Percentiles rank a stretch among this genome's conserved stretches.
phyloP scores from a whole-genome alignment of 2,797 vertebrate species.

The Sebastes iracundus region DNA sequence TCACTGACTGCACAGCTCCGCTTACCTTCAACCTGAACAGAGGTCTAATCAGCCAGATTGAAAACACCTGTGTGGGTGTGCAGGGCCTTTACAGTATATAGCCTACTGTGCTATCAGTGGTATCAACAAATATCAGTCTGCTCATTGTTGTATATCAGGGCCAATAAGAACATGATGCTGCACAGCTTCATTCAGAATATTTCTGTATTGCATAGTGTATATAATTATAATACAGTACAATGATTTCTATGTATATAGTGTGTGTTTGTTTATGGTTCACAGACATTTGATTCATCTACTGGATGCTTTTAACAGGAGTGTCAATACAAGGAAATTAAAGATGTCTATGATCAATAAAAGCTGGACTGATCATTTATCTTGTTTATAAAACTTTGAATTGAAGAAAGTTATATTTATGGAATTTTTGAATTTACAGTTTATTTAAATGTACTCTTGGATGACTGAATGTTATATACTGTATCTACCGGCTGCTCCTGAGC shows the following conservation, averaged over 20 bases:
- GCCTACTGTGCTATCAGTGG: not conserved
- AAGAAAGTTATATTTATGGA: not conserved
- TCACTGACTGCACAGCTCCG: not conserved
- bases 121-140: not conserved
- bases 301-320: not conserved
- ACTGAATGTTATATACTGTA: too few species aligned
- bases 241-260: not conserved
- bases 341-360: not conserved
- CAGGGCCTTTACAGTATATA: too few species aligned
- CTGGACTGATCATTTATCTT: not conserved
- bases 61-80: not conserved
- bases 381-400: not conserved
- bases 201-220: not conserved
- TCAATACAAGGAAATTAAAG: not conserved
- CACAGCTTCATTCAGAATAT: not conserved
- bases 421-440: too few species aligned
- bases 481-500: too few species aligned
- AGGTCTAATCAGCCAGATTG: not conserved
- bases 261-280: not conserved
- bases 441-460: too few species aligned
- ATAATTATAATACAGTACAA: not conserved
- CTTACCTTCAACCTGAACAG: not conserved
- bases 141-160: not conserved
- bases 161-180: not conserved
- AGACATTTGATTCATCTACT: not conserved